phyloP scores from a whole-genome alignment of 2,888 invertebrate species.

The Glaucopsyche alexis region DNA sequence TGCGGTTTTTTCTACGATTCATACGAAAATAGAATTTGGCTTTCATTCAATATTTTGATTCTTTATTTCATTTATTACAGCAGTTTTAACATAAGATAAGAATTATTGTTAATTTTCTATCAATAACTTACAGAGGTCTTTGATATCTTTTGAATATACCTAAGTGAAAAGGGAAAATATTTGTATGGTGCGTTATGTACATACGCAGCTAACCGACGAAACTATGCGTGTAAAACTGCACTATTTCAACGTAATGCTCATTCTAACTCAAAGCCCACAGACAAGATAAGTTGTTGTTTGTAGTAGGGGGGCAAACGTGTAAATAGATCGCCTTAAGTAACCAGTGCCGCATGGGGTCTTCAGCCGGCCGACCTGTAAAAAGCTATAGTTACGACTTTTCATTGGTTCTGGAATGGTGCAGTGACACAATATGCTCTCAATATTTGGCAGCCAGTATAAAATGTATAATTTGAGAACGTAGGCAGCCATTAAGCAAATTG shows the following conservation, averaged over 20 bases:
- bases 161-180: neutral
- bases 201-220: neutral
- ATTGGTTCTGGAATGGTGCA: neutral
- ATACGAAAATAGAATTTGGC: slow-evolving; percentile 10
- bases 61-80: neutral
- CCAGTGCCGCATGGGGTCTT: neutral
- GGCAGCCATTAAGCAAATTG: slow-evolving; percentile 26
- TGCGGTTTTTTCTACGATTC: neutral
- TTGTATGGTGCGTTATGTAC: neutral
- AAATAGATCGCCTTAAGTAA: neutral
- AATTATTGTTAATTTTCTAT: neutral
- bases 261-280: neutral
- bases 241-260: neutral
- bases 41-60: too few relatives aligned
- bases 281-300: slow-evolving; percentile 1
- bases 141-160: too few relatives aligned
- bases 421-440: neutral
- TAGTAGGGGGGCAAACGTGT: neutral
- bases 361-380: too few relatives aligned
- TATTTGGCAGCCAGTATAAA: slow-evolving; percentile 1
- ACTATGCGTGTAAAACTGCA: slow-evolving; percentile 8
- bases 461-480: neutral
- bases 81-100: neutral
- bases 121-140: too few relatives aligned
- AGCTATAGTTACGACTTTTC: neutral